Evolutionary conservation across 1,140 invertebrate genomes (phyloP).

Genomic region (Drosophila littoralis): DNA sequence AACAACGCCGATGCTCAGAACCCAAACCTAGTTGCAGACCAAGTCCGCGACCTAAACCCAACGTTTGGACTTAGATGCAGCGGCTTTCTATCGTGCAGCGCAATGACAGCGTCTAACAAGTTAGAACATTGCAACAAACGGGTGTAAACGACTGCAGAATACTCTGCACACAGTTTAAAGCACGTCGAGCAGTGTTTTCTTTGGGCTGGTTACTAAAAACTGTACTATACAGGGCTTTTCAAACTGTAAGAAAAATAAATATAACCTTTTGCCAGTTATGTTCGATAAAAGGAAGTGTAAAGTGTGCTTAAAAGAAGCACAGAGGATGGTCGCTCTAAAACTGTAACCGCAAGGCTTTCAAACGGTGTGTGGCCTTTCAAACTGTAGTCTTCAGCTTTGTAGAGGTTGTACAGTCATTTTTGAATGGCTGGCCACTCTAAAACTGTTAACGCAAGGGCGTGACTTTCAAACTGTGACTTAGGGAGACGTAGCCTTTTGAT

Average conservation of each 20-base stretch:
- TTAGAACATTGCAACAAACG: neutral
- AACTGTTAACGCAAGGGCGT: too few species aligned
- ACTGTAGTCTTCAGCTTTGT: neutral
- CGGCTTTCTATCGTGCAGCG: constrained; percentile 61
- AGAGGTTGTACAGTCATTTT: too few species aligned
- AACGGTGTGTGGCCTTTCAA: neutral
- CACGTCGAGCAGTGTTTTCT: too few species aligned
- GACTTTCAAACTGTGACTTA: too few species aligned
- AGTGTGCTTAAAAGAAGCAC: too few species aligned
- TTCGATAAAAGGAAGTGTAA: too few species aligned
- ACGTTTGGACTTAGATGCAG: constrained; percentile 14
- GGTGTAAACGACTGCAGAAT: neutral
- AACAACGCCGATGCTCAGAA: constrained; percentile 22
- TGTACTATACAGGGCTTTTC: neutral
- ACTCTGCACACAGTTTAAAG: neutral
- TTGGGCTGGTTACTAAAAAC: too few species aligned
- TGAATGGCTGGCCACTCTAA: too few species aligned
- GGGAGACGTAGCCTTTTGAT: too few species aligned
- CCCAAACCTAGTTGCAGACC: neutral
- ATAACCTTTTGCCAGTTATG: neutral
- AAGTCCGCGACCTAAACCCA: constrained; percentile 12
- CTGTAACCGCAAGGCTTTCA: too few species aligned
- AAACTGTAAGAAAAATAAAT: neutral
- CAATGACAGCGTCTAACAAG: constrained; percentile 25
- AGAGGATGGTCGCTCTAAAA: too few species aligned